These are phyloP conservation scores for Neoaliturus tenellus DNA, from an alignment of 2,888 invertebrate species.

Conservation along the genomic window DNA sequence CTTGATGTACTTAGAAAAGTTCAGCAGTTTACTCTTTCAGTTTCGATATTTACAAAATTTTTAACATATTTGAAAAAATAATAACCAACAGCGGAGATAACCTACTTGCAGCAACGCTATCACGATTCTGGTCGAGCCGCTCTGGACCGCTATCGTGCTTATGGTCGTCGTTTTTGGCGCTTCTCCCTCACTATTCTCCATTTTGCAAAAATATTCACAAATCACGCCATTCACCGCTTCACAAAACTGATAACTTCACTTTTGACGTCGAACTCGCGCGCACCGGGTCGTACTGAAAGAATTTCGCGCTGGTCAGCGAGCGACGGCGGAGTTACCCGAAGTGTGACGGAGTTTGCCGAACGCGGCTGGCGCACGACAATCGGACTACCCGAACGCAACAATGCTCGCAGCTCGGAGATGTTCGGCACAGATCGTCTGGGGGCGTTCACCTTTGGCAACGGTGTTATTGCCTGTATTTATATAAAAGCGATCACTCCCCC, in stretches of 20 bases:
- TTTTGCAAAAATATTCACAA: not conserved
- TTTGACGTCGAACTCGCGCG: conserved; percentile 11
- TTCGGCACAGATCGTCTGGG: conserved; percentile 5
- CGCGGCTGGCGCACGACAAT: not conserved
- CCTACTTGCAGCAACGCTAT: conserved; percentile 92
- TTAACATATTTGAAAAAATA: too few relatives aligned
- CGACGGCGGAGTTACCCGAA: not conserved
- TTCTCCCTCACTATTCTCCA: conserved; percentile 28
- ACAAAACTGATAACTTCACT: not conserved
- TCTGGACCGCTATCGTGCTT: conserved; percentile 93
- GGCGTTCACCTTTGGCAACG: conserved; percentile 32
- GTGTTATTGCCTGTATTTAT: conserved; percentile 29
- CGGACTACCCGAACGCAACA: conserved; percentile 41
- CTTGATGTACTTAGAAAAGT: too few relatives aligned
- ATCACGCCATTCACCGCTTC: conserved; percentile 11
- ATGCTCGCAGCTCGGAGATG: conserved; percentile 27
- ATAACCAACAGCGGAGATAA: too few relatives aligned
- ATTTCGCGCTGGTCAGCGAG: conserved; percentile 5
- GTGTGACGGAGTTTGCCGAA: not conserved
- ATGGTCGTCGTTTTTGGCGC: conserved; percentile 81
- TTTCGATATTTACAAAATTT: too few relatives aligned
- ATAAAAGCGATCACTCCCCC: not conserved
- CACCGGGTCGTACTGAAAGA: conserved; percentile 34
- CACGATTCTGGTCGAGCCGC: conserved; percentile 90
- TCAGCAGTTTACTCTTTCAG: too few relatives aligned